Base-by-base conservation (phyloP, 2,113 vertebrate species). In the Toxotes chatareus region DNA sequence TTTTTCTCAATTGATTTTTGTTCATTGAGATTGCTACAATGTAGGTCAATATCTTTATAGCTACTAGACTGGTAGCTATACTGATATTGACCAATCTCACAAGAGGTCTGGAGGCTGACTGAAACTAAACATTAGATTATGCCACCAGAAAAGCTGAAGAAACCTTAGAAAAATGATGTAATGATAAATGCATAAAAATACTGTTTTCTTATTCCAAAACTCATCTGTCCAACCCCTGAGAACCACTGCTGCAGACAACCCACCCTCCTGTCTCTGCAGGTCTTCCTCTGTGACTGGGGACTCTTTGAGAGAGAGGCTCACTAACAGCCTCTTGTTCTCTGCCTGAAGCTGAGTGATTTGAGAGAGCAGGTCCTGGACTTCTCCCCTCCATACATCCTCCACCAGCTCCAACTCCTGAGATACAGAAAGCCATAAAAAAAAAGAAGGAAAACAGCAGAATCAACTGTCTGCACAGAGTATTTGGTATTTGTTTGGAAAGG, bases 301-400 rank as follows among this genome's bases (percentile, higher is more conserved):
- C 38, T 97, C 96, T 88, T 94, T 96, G 86, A 96, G 94, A 49
- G 97, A 94, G 40, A 97, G 94, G 83, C 95, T 97, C 87, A 93
- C 95, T 73, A 95, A 85, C 66, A 99, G 95, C 87, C 95, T 96
- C 86, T 97, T 97, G 90, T 98, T 98, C 84, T 98, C 97, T 11
- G 95, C 94, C 90, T 98, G 97, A 74, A 99, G 96, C 92, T 96
- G 96, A 16, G 96, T 93, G 42, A 98, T 97, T 90, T 98, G 97
- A 40, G 96, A 96, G 11, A 97, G 94, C 36, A 98, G 96, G 67
- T 98, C 97, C 90, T 98, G 97, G 0, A 97, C 96, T 83, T 99
- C 97, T n/a, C 96, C 96, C 73, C 96, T 93, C 97, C 97, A 99
- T 57, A 96, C 96, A 16, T 99, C 97, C 77, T 98, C 97, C 90